Conservation (phyloP, 2,797 vertebrate species). For the Acipenser oxyrinchus region DNA sequence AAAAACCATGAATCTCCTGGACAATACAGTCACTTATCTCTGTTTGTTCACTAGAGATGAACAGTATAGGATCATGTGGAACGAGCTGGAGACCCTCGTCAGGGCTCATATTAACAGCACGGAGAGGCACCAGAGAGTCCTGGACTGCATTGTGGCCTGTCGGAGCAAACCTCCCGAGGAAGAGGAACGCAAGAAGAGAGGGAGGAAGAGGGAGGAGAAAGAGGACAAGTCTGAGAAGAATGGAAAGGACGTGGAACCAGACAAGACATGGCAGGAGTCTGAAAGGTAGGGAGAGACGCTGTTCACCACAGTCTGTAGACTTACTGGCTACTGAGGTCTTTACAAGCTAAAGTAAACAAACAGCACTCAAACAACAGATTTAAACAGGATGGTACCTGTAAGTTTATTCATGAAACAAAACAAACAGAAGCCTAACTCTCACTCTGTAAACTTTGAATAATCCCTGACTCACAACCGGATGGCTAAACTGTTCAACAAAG, state of each 20-base stretch:
- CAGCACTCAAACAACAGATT: too few species aligned
- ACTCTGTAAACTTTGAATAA: too few species aligned
- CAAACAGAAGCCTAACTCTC: too few species aligned
- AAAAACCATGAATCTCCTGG: too few species aligned
- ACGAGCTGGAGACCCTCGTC: slow-evolving; percentile 94
- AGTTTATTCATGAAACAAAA: too few species aligned
- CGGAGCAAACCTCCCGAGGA: slow-evolving; percentile 95
- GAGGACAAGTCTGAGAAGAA: slow-evolving; percentile 85
- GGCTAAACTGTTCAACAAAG: too few species aligned
- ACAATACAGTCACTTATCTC: neutral
- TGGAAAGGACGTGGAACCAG: slow-evolving; percentile 76
- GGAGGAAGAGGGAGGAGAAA: slow-evolving; percentile 92
- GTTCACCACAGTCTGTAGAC: neutral
- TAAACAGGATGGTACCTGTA: too few species aligned
- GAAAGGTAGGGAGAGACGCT: slow-evolving; percentile 62
- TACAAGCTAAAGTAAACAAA: too few species aligned
- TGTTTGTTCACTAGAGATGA: slow-evolving; percentile 67
- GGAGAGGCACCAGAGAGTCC: slow-evolving; percentile 83
- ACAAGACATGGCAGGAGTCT: slow-evolving; percentile 86
- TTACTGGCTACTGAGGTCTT: too few species aligned
- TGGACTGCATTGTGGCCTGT: slow-evolving; percentile 89
- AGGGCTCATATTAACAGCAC: slow-evolving; percentile 81
- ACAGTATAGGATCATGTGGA: slow-evolving; percentile 98
- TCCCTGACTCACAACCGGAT: too few species aligned
- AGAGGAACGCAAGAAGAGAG: slow-evolving; percentile 91